Base-by-base conservation (phyloP, 2,888 invertebrate genomes). In the Phasia obesa region DNA sequence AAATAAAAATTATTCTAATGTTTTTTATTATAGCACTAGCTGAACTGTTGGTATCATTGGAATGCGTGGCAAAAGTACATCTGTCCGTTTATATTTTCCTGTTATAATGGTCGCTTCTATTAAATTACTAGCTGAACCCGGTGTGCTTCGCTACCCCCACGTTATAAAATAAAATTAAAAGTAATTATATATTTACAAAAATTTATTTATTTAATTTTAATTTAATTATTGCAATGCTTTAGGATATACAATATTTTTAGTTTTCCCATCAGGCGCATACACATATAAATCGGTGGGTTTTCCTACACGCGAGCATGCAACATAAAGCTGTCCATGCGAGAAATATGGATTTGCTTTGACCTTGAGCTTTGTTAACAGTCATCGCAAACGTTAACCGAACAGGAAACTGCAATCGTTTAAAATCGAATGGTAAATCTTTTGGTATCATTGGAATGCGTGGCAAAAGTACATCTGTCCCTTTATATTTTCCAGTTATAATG, bases 291-390 rank as follows among this genome's bases (percentile, higher is more conserved):
- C 31, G 31, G 31, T 47, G 44, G 42, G 42, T 21, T 60, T 60
- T 60, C 60, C 60, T 9, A 38, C 60, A 23, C 60, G 38, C 15
- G 60, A 38, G 38, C 42, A 60, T 42, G 60, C 38, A 42, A 60
- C 42, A 17, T 60, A 60, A 42, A 60, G 44, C 44, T 60, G 60
- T 44, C 42, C 38, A 25, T 60, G 60, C 15, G 42, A 60, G 17
- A 60, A 55, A 25, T 27, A 55, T 55, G 55, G 55, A 59, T 53
- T 69, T 69, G 17, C 31, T 31, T 31, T 31, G 9, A 31, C 6
- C 31, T 9, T 5, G 6, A 31, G 31, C 5, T 9, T 31, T 31
- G 31, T 31, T 31, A 31, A 31, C 31, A 31, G 31, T 31, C 31
- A 31, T 4, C 42, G 15, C 15, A 42, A 42, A 42, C n/a, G 42